Percentiles rank a stretch among this genome's conserved stretches.
These are phyloP conservation scores for Tichodroma muraria DNA, from an alignment of 2,113 vertebrate species.

Conservation along the genomic window DNA sequence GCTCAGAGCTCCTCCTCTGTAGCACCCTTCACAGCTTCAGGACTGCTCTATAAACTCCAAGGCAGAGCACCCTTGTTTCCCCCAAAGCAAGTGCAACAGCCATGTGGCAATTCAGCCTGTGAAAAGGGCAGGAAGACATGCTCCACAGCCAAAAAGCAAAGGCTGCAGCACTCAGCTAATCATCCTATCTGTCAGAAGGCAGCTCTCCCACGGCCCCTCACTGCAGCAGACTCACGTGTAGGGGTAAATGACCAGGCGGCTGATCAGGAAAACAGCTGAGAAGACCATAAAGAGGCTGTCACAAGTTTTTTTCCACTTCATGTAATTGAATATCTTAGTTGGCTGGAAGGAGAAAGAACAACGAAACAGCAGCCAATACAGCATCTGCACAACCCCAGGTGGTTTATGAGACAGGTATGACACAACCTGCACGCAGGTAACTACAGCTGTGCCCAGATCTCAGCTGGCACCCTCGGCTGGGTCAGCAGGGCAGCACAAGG, in stretches of 20 bases:
- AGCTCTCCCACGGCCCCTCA: neutral
- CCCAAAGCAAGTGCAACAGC: neutral
- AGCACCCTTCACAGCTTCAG: neutral
- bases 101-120: neutral
- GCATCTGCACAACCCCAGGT: neutral
- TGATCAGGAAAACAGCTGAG: conserved; percentile 79
- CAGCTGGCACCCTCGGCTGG: neutral
- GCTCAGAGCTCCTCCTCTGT: neutral
- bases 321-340: conserved; percentile 87
- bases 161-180: neutral
- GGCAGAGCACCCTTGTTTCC: neutral
- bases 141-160: neutral
- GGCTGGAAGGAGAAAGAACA: conserved; percentile 66
- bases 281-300: conserved; percentile 82
- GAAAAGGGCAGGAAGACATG: neutral
- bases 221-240: conserved; percentile 71
- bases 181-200: neutral
- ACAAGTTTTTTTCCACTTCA: conserved; percentile 77
- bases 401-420: neutral
- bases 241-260: conserved; percentile 80
- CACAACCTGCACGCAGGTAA: neutral
- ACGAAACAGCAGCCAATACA: neutral
- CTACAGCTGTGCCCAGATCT: neutral
- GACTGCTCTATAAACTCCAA: neutral
- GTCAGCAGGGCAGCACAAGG: neutral